These are phyloP conservation scores for Vulpes vulpes DNA, from an alignment of 2,113 vertebrate genomes.

Conservation along the genomic window DNA sequence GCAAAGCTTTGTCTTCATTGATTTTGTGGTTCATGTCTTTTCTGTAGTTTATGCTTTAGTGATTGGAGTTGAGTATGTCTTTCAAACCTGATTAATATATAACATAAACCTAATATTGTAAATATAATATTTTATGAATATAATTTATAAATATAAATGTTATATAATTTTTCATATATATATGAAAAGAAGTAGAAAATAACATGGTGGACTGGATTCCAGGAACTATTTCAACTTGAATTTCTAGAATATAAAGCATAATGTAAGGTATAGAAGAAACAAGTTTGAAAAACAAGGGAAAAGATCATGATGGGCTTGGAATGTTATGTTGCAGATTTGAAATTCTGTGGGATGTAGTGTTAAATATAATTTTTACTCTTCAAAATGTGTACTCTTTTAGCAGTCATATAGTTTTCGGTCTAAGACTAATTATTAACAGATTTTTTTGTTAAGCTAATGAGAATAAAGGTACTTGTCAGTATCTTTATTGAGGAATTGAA, in stretches of 20 bases:
- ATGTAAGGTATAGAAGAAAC: not conserved
- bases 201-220: not conserved
- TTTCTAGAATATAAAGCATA: not conserved
- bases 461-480: not conserved
- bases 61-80: not conserved
- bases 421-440: not conserved
- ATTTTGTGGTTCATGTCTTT: not conserved
- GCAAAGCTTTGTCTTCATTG: not conserved
- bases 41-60: not conserved
- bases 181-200: not conserved
- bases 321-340: not conserved
- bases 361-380: not conserved
- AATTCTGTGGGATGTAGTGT: not conserved
- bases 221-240: not conserved
- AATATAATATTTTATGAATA: not conserved
- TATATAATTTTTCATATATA: not conserved
- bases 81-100: not conserved
- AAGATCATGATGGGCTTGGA: not conserved
- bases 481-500: not conserved
- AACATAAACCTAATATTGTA: not conserved
- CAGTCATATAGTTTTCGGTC: not conserved
- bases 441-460: not conserved
- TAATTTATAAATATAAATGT: not conserved
- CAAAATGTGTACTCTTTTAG: not conserved
- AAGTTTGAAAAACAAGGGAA: not conserved